Conservation (phyloP, 2,888 invertebrate genomes). For the Mesorhabditis belari region DNA sequence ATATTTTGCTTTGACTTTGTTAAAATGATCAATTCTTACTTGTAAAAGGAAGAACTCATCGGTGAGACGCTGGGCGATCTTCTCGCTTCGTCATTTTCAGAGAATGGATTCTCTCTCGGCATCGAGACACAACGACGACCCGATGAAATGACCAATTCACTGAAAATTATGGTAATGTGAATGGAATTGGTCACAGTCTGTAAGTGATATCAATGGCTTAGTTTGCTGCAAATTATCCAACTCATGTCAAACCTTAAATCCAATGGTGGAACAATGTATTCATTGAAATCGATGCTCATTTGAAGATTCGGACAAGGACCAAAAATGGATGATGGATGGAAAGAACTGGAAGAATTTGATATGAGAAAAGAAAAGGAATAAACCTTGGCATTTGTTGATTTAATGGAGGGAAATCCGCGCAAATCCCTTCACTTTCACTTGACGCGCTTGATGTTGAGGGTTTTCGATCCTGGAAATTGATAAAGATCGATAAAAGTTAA, state of each 20-base stretch:
- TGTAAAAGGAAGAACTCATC: not conserved
- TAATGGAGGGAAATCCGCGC: slow-evolving; percentile 14
- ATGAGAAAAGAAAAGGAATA: no score
- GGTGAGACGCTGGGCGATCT: not conserved
- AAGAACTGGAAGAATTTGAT: no score
- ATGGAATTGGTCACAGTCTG: no score
- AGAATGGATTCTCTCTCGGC: not conserved
- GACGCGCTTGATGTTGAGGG: not conserved
- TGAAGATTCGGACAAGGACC: not conserved
- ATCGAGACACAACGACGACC: not conserved
- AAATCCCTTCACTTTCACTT: slow-evolving; percentile 18
- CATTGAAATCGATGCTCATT: not conserved
- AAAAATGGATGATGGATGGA: not conserved
- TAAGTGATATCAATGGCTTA: not conserved
- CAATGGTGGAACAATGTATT: not conserved
- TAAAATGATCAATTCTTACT: not conserved
- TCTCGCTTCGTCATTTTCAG: no score
- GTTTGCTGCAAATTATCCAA: no score
- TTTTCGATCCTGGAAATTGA: no score
- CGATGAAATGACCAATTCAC: not conserved
- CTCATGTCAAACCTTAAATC: not conserved
- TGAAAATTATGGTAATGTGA: no score
- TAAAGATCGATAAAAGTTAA: no score
- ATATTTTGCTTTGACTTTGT: not conserved
- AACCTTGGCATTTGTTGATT: no score